Evolutionary conservation across 2,113 vertebrate genomes (phyloP).

Genomic region (Penelope pileata): DNA sequence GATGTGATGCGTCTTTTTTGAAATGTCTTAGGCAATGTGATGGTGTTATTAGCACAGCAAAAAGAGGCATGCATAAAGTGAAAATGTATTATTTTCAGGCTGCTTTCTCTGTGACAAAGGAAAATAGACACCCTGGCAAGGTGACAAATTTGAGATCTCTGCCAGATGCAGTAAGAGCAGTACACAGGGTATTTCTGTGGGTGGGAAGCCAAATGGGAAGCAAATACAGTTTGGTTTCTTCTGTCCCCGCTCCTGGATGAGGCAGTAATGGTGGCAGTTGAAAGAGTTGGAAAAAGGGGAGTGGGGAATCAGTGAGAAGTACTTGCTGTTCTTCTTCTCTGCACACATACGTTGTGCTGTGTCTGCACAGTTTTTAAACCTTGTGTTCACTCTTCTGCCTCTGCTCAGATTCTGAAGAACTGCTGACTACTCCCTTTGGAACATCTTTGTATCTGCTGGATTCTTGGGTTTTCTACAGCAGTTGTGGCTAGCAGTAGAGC

Average conservation of each 20-base stretch:
- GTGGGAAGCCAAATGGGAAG: background rate
- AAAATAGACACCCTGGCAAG: background rate
- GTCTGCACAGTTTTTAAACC: background rate
- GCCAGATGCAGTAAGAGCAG: too few species aligned
- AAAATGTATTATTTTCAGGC: background rate
- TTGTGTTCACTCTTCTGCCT: background rate
- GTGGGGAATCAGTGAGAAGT: background rate
- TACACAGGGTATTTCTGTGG: background rate
- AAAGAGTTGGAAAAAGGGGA: background rate
- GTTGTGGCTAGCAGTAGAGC: background rate
- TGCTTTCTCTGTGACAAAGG: background rate
- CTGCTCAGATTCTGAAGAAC: background rate
- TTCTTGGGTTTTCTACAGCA: background rate
- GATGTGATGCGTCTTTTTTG: background rate
- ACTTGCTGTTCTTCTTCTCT: background rate
- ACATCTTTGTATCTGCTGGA: background rate
- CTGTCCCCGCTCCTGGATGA: background rate
- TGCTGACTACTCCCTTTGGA: background rate
- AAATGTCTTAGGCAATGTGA: background rate
- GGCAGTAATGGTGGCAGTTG: background rate
- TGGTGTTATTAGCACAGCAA: background rate
- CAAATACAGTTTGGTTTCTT: background rate
- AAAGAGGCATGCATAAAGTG: background rate
- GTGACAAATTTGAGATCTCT: background rate
- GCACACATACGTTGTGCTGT: background rate